Evolutionary conservation across 2,113 vertebrate genomes (phyloP).

Genomic region (Lepus europaeus): DNA sequence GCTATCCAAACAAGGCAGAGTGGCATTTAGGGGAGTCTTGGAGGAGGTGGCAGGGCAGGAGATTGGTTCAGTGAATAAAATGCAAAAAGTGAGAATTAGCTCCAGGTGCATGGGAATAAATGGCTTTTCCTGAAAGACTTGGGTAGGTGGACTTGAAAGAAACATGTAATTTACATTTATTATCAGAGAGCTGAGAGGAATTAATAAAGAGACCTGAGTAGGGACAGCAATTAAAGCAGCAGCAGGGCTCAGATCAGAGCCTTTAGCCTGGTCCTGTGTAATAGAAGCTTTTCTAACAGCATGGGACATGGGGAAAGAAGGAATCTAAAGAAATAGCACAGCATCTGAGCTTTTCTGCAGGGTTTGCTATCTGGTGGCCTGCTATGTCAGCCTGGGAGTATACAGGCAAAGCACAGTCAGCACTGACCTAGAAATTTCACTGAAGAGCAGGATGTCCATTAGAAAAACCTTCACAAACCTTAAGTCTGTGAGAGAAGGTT

Average conservation of each 20-base stretch:
- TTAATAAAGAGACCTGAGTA: slow-evolving; percentile 64
- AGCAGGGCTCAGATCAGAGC: slow-evolving; percentile 63
- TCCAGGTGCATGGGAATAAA: slow-evolving; percentile 77
- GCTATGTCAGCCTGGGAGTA: not conserved
- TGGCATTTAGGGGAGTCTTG: slow-evolving; percentile 35
- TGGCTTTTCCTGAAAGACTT: slow-evolving; percentile 68
- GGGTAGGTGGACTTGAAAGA: slow-evolving; percentile 76
- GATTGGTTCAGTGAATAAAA: slow-evolving; percentile 47
- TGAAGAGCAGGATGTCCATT: not conserved
- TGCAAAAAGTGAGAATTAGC: slow-evolving; percentile 68
- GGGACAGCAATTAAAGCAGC: slow-evolving; percentile 71
- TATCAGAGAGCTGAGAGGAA: slow-evolving; percentile 56
- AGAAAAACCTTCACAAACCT: not conserved
- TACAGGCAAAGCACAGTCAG: not conserved
- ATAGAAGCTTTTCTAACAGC: slow-evolving; percentile 62
- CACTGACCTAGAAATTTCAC: slow-evolving; percentile 50
- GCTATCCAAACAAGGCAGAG: slow-evolving; percentile 45
- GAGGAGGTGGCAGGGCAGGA: slow-evolving; percentile 29
- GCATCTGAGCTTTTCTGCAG: slow-evolving; percentile 3
- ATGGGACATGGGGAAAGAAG: not conserved
- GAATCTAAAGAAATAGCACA: slow-evolving; percentile 33
- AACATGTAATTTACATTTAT: slow-evolving; percentile 81
- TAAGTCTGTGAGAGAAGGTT: slow-evolving; percentile 28
- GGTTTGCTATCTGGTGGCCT: not conserved
- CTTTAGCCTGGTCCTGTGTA: slow-evolving; percentile 57